Evolutionary conservation across 1,140 invertebrate genomes (phyloP).

Genomic region (Neotoxoptera formosana): DNA sequence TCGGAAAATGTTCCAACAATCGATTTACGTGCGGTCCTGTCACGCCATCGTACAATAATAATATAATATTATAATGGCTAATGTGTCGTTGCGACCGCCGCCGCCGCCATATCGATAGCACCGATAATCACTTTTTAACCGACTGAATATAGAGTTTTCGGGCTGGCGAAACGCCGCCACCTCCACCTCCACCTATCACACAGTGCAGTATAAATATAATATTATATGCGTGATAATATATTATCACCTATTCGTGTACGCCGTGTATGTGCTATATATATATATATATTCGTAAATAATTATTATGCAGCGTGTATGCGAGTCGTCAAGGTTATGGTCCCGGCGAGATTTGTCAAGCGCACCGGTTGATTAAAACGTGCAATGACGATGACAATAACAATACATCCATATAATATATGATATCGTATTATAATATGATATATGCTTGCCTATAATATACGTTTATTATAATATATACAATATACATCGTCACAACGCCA

Average conservation of each 20-base stretch:
- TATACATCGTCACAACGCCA: neutral
- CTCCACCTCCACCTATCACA: no score
- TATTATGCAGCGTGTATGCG: neutral
- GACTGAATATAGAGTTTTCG: constrained; percentile 8
- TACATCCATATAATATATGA: neutral
- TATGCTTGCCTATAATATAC: neutral
- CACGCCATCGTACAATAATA: constrained; percentile 7
- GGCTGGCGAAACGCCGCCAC: neutral
- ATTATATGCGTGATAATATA: no score
- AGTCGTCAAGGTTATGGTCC: neutral
- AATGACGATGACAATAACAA: neutral
- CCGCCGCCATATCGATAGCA: constrained; percentile 3
- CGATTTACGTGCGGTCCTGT: constrained; percentile 7
- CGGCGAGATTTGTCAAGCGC: neutral
- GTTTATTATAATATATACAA: neutral
- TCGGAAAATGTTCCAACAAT: constrained; percentile 20
- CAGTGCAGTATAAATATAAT: no score
- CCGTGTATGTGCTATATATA: neutral
- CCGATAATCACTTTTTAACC: constrained; percentile 29
- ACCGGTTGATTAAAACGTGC: neutral
- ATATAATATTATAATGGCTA: neutral
- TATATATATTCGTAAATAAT: constrained; percentile 7
- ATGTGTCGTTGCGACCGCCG: neutral
- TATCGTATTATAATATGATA: neutral
- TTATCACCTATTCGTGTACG: neutral